Evolutionary conservation across 1,140 invertebrate species (phyloP).

Genomic region (Lineus longissimus): DNA sequence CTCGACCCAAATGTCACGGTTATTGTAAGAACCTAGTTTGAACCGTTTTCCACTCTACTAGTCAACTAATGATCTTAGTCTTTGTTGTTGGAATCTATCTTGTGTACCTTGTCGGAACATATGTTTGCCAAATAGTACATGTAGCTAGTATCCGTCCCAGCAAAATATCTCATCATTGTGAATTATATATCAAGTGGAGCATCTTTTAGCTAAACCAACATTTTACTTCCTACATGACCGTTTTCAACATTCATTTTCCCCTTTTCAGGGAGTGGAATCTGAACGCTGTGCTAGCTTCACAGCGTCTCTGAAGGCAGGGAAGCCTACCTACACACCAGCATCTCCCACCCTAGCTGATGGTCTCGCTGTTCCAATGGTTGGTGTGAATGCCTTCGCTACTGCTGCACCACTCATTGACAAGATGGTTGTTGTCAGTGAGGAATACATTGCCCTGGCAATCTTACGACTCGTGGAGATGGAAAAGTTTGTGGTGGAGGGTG

Average conservation of each 20-base stretch:
- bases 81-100: not conserved
- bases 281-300: constrained; percentile 83
- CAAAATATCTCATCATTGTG: too few relatives aligned
- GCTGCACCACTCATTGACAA: constrained; percentile 75
- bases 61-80: not conserved
- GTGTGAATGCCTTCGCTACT: constrained; percentile 81
- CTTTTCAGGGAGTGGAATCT: constrained; percentile 85
- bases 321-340: constrained; percentile 66
- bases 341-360: constrained; percentile 84
- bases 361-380: constrained; percentile 82
- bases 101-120: too few relatives aligned
- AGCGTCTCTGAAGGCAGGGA: constrained; percentile 67
- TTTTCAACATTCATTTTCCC: too few relatives aligned
- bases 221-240: too few relatives aligned
- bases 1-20: constrained; percentile 71
- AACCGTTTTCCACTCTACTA: not conserved
- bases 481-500: constrained; percentile 88
- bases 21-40: constrained; percentile 53
- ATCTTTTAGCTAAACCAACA: too few relatives aligned
- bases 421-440: constrained; percentile 63
- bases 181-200: too few relatives aligned
- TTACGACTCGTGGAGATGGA: constrained; percentile 80
- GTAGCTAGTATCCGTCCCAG: too few relatives aligned
- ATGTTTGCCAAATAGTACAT: too few relatives aligned
- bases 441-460: constrained; percentile 80